Evolutionary conservation across 2,113 vertebrate genomes (phyloP).

Genomic region (Centrocercus urophasianus): DNA sequence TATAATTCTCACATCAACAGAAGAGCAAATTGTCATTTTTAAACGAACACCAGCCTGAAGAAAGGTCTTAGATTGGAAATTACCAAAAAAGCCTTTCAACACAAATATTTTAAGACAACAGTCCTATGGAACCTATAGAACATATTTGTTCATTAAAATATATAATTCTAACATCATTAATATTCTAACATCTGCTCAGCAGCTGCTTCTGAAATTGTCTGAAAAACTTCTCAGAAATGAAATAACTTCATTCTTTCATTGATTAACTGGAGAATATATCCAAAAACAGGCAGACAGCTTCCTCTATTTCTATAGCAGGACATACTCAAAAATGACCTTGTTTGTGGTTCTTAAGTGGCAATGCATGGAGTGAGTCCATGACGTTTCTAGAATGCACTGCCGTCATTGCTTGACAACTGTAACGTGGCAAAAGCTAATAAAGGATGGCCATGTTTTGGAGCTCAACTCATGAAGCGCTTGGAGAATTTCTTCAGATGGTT

Average conservation of each 20-base stretch:
- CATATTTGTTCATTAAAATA: background rate
- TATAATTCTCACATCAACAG: background rate
- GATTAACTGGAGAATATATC: background rate
- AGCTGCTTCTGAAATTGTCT: background rate
- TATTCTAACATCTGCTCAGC: background rate
- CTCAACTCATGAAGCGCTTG: background rate
- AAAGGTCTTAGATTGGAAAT: background rate
- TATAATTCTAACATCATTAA: background rate
- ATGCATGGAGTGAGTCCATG: background rate
- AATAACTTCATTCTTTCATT: slow-evolving; percentile 17
- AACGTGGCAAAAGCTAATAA: background rate
- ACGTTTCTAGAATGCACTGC: background rate
- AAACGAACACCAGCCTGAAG: background rate
- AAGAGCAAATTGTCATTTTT: background rate
- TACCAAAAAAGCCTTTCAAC: background rate
- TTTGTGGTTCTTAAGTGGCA: background rate
- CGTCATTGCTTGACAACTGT: background rate
- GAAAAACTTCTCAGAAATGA: background rate
- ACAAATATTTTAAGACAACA: background rate
- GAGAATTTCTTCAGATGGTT: background rate
- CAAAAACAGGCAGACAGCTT: slow-evolving; percentile 13
- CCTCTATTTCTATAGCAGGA: background rate
- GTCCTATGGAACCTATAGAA: background rate
- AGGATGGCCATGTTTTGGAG: background rate
- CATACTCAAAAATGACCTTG: background rate